Percentiles rank a stretch among this genome's conserved stretches.
These are phyloP conservation scores for Rhynchophorus ferrugineus DNA, from an alignment of 1,140 invertebrate genomes.

Conservation along the genomic window DNA sequence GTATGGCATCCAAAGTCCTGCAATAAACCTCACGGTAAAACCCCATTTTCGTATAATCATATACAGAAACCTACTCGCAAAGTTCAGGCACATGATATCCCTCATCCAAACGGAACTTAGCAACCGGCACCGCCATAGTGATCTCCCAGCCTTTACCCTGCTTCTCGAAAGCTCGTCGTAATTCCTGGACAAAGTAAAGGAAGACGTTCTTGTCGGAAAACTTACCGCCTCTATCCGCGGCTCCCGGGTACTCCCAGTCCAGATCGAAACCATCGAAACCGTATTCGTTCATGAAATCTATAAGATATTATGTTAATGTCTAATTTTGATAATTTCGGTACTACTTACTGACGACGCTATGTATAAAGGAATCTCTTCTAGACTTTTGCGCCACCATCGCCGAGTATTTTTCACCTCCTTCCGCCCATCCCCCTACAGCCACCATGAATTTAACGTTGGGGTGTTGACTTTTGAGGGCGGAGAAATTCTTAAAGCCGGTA, in stretches of 20 bases:
- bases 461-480: conserved; percentile 59
- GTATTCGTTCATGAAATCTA: conserved; percentile 69
- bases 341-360: conserved; percentile 63
- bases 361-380: conserved; percentile 63
- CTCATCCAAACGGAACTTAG: conserved; percentile 75
- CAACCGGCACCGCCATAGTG: conserved; percentile 78
- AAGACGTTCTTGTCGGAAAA: conserved; percentile 78
- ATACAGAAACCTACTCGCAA: conserved; percentile 79
- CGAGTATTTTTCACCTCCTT: conserved; percentile 80
- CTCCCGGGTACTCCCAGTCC: conserved; percentile 83
- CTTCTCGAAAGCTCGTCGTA: conserved; percentile 67
- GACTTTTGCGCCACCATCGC: conserved; percentile 62
- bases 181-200: conserved; percentile 74
- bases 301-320: too few relatives aligned
- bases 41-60: neutral
- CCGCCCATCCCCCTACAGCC: conserved; percentile 82
- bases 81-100: conserved; percentile 83
- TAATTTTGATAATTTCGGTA: too few relatives aligned
- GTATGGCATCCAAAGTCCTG: conserved; percentile 69
- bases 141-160: conserved; percentile 73
- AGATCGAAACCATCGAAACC: conserved; percentile 76
- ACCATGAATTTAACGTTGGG: conserved; percentile 69
- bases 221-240: conserved; percentile 73
- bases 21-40: conserved; percentile 9
- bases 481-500: conserved; percentile 78